Evolutionary conservation across 2,888 invertebrate genomes (phyloP).

Genomic region (Eupithecia exiguata): DNA sequence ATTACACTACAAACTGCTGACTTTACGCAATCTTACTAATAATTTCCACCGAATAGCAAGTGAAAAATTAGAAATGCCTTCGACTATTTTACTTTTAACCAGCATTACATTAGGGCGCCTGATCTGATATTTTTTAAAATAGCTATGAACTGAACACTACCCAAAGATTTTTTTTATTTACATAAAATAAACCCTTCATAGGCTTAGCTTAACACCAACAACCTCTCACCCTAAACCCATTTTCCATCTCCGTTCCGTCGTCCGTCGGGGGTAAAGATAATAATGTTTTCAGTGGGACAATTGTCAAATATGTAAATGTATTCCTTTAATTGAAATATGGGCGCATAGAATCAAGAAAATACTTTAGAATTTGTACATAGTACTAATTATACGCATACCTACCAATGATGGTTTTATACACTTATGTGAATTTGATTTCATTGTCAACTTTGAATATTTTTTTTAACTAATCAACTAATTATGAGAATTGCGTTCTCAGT

Average conservation of each 20-base stretch:
- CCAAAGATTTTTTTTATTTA: too few relatives aligned
- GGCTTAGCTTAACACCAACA: too few relatives aligned
- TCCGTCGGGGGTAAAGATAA: neutral
- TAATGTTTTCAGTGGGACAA: neutral
- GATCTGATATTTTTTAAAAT: neutral
- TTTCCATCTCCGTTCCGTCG: neutral
- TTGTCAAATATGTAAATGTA: too few relatives aligned
- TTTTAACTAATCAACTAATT: neutral
- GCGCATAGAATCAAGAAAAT: neutral
- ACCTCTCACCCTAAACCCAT: neutral
- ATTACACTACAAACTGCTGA: neutral
- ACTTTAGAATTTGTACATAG: neutral
- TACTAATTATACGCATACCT: neutral
- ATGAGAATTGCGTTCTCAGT: too few relatives aligned
- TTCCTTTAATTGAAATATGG: neutral
- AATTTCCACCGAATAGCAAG: neutral
- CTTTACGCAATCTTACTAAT: neutral
- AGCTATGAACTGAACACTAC: neutral
- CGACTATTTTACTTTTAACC: neutral
- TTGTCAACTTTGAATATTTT: neutral
- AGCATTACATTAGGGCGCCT: neutral
- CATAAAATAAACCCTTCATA: too few relatives aligned
- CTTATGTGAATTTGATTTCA: neutral
- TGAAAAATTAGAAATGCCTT: neutral
- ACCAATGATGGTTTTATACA: neutral